Evolutionary conservation across 2,888 invertebrate species (phyloP).

Genomic region (Hypsopygia costalis): DNA sequence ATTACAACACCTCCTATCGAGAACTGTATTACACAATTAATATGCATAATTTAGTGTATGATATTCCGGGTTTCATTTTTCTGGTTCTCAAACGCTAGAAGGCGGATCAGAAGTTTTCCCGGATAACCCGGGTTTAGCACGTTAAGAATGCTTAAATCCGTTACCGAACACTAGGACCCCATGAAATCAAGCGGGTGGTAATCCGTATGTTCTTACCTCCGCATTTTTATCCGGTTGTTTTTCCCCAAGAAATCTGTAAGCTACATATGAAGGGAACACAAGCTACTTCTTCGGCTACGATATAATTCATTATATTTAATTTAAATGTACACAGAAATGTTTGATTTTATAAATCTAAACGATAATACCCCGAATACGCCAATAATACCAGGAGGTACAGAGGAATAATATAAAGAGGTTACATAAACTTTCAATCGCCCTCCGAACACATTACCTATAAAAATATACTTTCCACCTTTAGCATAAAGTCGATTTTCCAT

Average conservation of each 20-base stretch:
- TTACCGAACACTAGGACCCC: conserved; percentile 58
- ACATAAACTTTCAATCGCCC: conserved; percentile 10
- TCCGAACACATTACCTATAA: not conserved
- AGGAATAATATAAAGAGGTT: no score
- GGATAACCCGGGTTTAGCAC: conserved; percentile 60
- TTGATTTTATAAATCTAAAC: no score
- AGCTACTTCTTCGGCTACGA: no score
- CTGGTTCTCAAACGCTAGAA: not conserved
- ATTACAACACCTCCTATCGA: no score
- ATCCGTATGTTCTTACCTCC: conserved; percentile 32
- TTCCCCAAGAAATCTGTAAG: no score
- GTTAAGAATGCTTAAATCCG: conserved; percentile 71
- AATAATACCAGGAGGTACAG: conserved; percentile 18
- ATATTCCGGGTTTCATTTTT: not conserved
- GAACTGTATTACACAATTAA: no score
- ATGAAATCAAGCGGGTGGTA: conserved; percentile 42
- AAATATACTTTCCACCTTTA: not conserved
- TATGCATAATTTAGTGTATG: no score
- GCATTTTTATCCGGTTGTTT: conserved; percentile 18
- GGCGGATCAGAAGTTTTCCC: conserved; percentile 19
- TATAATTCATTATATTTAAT: no score
- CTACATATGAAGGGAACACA: no score
- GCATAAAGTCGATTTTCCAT: conserved; percentile 19
- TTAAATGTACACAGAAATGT: no score
- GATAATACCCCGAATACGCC: no score